A percentile compares a stretch with the other conserved stretches of the same genome.
Evolutionary conservation across 2,113 vertebrate genomes (phyloP).

Genomic region (Zingel zingel): DNA sequence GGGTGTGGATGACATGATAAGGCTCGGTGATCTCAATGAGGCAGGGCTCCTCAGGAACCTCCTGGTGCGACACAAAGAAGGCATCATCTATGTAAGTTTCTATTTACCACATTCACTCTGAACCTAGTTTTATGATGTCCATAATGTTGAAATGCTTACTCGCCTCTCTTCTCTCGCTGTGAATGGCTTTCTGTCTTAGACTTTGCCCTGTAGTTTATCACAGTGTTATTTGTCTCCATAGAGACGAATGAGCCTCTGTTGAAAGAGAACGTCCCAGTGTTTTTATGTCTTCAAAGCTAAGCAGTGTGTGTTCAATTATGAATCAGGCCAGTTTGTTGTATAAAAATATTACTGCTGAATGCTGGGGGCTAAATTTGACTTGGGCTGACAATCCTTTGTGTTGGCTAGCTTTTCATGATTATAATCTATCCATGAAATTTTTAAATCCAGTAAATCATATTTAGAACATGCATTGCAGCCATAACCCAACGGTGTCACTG

Average conservation of each 20-base stretch:
- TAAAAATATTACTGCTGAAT: conserved; percentile 11
- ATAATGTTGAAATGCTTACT: conserved; percentile 56
- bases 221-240: conserved; percentile 72
- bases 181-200: conserved; percentile 54
- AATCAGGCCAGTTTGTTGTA: conserved; percentile 43
- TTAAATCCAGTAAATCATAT: background rate
- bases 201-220: conserved; percentile 79
- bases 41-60: conserved; percentile 96
- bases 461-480: background rate
- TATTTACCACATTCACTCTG: background rate
- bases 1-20: conserved; percentile 97
- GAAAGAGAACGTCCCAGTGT: conserved; percentile 48
- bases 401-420: background rate
- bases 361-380: conserved; percentile 1
- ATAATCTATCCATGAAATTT: conserved; percentile 1
- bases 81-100: conserved; percentile 93
- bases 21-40: conserved; percentile 93
- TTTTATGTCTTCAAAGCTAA: conserved; percentile 39
- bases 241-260: conserved; percentile 68
- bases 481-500: conserved; percentile 10
- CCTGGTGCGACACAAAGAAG: conserved; percentile 91
- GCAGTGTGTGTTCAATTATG: conserved; percentile 38
- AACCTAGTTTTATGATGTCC: conserved; percentile 65
- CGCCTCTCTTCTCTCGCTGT: background rate
- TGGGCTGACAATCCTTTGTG: background rate